These are phyloP conservation scores for Bedellia somnulentella DNA, from an alignment of 2,888 invertebrate species.

Conservation along the genomic window DNA sequence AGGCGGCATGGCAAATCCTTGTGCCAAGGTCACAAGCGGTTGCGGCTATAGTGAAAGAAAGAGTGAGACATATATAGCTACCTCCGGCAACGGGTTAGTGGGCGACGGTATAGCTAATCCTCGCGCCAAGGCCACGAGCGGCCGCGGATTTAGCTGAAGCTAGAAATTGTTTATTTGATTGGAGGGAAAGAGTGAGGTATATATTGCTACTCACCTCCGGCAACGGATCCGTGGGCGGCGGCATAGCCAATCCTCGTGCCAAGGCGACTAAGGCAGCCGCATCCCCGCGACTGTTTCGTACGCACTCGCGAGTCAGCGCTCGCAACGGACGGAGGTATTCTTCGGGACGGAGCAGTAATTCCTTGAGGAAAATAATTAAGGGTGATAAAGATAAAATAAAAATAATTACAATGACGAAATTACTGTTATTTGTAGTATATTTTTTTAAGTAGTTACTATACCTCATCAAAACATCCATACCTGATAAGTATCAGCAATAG, in stretches of 20 bases:
- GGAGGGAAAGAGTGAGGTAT: too few relatives aligned
- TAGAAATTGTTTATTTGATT: too few relatives aligned
- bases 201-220: conserved; percentile 42
- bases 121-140: conserved; percentile 76
- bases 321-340: conserved; percentile 88
- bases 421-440: not conserved
- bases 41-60: too few relatives aligned
- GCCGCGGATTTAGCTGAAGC: too few relatives aligned
- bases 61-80: too few relatives aligned
- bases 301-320: conserved; percentile 84
- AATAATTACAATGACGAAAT: not conserved
- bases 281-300: conserved; percentile 79
- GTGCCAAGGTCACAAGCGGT: too few relatives aligned
- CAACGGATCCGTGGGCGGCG: conserved; percentile 61
- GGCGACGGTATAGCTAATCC: conserved; percentile 69
- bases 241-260: conserved; percentile 74
- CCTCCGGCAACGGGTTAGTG: conserved; percentile 62
- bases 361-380: conserved; percentile 57
- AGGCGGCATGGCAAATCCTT: too few relatives aligned
- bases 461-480: conserved; percentile 35
- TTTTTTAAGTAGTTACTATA: not conserved
- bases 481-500: conserved; percentile 81
- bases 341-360: conserved; percentile 82
- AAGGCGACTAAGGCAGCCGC: conserved; percentile 78
- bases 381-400: not conserved